phyloP scores from a whole-genome alignment of 2,797 vertebrate genomes.

The Myotis findleyi region DNA sequence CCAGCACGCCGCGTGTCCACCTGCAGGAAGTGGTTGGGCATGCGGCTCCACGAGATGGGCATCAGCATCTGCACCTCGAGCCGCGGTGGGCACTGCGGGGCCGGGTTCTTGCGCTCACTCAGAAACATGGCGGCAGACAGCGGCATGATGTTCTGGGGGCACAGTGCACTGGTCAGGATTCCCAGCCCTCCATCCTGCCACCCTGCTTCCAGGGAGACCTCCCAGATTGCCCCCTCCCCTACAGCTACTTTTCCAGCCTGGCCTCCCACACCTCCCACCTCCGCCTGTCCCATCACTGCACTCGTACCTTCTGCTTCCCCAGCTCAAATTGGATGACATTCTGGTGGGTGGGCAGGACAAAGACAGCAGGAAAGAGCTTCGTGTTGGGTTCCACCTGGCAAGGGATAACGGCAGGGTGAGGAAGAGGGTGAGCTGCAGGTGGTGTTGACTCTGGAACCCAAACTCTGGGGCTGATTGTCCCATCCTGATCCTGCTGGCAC shows the following conservation, averaged over 20 bases:
- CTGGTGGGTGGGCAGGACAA: constrained; percentile 92
- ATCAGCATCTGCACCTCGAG: constrained; percentile 93
- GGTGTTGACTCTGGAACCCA: background rate
- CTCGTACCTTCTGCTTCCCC: constrained; percentile 94
- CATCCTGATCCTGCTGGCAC: background rate
- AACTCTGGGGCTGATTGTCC: background rate
- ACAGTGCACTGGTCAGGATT: background rate
- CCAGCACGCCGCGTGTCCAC: constrained; percentile 89
- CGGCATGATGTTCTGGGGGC: constrained; percentile 96
- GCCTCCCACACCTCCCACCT: background rate
- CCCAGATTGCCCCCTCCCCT: background rate
- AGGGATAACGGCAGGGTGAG: background rate
- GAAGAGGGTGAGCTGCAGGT: too few species aligned
- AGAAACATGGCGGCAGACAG: constrained; percentile 97
- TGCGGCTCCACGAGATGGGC: constrained; percentile 96
- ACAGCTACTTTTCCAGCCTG: background rate
- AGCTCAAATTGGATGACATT: constrained; percentile 95
- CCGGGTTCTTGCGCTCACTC: constrained; percentile 94
- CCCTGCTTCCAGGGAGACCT: background rate
- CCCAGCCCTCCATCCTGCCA: background rate
- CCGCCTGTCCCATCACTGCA: background rate
- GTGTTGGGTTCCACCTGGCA: constrained; percentile 96
- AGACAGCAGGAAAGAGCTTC: constrained; percentile 96
- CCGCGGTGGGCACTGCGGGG: constrained; percentile 95
- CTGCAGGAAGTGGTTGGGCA: constrained; percentile 94